Base-by-base conservation (phyloP, 2,113 vertebrate species). In the Cryptomyrus ogoouensis region DNA sequence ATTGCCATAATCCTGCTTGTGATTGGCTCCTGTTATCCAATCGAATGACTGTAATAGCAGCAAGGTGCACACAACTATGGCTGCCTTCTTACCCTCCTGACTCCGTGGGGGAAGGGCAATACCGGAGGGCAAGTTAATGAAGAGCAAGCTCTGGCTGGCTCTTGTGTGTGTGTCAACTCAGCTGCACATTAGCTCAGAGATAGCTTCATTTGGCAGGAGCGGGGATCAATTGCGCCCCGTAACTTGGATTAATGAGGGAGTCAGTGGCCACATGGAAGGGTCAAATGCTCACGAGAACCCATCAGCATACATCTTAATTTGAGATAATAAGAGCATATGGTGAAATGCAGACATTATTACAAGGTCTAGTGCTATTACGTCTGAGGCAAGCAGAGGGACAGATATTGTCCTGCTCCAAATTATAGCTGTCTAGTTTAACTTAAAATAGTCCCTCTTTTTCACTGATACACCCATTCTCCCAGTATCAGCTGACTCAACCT, bases 201-300 rank as follows among this genome's bases (percentile, higher is more conserved):
- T 89, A 90, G 89, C 88, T 91, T 94, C 44, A 93, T 92, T 93
- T 91, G 92, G 90, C 85, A n/a, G 90, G 31, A 93, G 93, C 92
- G 92, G 74, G 90, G 90, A 93, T 93, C 93, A 93, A 93, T 90
- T 92, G 93, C 89, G 58, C 87, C 89, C 90, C 74, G 89, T 92
- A 93, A 92, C 92, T 89, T 91, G 88, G 58, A 92, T 89, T 90
- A 91, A 93, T 27, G 92, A 93, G 91, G 90, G 44, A 90, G 91
- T 84, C 44, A 91, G 91, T 89, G 89, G 90, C 7, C 84, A 90
- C 89, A 80, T 88, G 90, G 89, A 49, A 46, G 93, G 94, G 93
- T 95, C 93, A 93, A 93, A 91, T 92, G 90, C 94, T 93, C 89
- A 88, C 88, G 88, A 80, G 50, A 77, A 46, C 85, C 35, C 83